A percentile compares a stretch with the other conserved stretches of the same genome.
phyloP scores from a whole-genome alignment of 2,113 vertebrate genomes.

The Poeciliopsis retropinna region DNA sequence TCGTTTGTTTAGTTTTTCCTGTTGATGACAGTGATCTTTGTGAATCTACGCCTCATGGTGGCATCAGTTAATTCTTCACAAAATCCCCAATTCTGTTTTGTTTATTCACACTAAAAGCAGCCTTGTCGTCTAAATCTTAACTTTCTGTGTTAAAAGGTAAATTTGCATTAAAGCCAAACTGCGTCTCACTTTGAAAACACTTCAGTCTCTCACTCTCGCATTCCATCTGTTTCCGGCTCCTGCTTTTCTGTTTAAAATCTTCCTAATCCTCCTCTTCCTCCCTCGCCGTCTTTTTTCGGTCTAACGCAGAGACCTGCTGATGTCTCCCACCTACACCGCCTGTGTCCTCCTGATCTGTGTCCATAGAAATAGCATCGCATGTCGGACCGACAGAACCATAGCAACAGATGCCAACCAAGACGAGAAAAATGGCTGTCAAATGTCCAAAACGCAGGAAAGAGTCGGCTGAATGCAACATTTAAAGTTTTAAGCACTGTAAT shows the following conservation, averaged over 20 bases:
- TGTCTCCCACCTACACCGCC: slow-evolving; percentile 51
- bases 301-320: slow-evolving; percentile 49
- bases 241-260: neutral
- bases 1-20: neutral
- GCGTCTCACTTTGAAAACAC: neutral
- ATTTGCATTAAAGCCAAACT: neutral
- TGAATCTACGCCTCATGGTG: neutral
- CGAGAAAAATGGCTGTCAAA: slow-evolving; percentile 53
- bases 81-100: neutral
- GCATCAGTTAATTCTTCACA: neutral
- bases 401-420: slow-evolving; percentile 67
- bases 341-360: slow-evolving; percentile 48
- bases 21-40: neutral
- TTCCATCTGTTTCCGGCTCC: slow-evolving; percentile 26
- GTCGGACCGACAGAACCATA: slow-evolving; percentile 55
- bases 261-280: slow-evolving; percentile 1
- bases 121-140: neutral
- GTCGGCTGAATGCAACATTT: neutral
- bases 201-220: neutral
- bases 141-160: neutral
- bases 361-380: slow-evolving; percentile 55
- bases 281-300: neutral
- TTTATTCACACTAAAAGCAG: neutral
- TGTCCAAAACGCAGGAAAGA: slow-evolving; percentile 25
- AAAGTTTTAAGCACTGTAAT: neutral